phyloP scores from a whole-genome alignment of 2,888 invertebrate genomes.

The Oligia fasciuncula region DNA sequence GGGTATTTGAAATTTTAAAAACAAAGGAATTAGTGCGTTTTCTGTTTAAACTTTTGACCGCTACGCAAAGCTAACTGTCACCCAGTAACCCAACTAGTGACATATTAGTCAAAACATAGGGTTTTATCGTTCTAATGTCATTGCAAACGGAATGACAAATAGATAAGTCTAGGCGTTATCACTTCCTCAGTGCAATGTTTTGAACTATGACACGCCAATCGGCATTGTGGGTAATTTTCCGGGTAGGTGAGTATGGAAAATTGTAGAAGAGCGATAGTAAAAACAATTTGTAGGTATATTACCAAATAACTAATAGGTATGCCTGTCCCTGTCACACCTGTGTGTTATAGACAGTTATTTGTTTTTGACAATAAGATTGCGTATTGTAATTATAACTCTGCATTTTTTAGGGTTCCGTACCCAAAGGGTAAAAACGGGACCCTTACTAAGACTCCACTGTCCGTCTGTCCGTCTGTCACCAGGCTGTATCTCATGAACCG shows the following conservation, averaged over 20 bases:
- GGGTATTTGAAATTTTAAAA: slow-evolving; percentile 25
- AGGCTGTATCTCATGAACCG: too few relatives aligned
- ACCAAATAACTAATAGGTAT: not conserved
- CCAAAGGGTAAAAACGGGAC: too few relatives aligned
- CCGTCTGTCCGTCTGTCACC: too few relatives aligned
- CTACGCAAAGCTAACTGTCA: not conserved
- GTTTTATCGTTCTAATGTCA: slow-evolving; percentile 38
- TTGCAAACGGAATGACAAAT: slow-evolving; percentile 38
- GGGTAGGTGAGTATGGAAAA: not conserved
- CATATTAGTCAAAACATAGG: slow-evolving; percentile 30
- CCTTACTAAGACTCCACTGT: too few relatives aligned
- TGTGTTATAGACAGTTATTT: not conserved
- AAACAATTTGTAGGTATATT: not conserved
- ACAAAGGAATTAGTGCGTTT: not conserved
- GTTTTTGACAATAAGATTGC: not conserved
- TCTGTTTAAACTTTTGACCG: slow-evolving; percentile 35
- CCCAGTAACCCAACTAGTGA: not conserved
- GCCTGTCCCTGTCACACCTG: not conserved
- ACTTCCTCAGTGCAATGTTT: slow-evolving; percentile 15
- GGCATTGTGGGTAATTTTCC: not conserved
- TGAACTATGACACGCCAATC: slow-evolving; percentile 39
- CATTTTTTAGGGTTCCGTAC: too few relatives aligned
- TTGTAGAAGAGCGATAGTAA: not conserved
- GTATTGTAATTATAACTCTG: too few relatives aligned
- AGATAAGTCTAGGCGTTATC: slow-evolving; percentile 41